Percentiles rank a stretch among this genome's conserved stretches.
Conservation (phyloP, 2,888 invertebrate genomes). For the Eumacrocentrus americanus region DNA sequence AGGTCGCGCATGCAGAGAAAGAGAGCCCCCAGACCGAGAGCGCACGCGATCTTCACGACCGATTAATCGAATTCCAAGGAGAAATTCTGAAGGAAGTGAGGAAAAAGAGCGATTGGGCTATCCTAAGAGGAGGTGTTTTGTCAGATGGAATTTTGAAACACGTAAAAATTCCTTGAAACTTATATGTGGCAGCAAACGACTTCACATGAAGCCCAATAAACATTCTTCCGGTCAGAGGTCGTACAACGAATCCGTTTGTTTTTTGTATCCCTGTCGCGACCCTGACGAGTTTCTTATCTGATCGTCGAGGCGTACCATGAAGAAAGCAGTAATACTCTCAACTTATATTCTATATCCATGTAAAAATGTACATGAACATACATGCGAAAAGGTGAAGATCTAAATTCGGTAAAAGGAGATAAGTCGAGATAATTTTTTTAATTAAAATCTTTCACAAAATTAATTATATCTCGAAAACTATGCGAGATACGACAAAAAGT, state of each 20-base stretch:
- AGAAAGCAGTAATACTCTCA: not conserved
- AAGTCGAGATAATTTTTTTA: too few relatives aligned
- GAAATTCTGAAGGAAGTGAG: conserved; percentile 1
- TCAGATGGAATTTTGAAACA: conserved; percentile 2
- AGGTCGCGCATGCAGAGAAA: conserved; percentile 25
- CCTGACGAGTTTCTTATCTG: conserved; percentile 1
- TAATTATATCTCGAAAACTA: too few relatives aligned
- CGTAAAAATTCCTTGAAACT: not conserved
- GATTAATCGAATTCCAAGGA: conserved; percentile 25
- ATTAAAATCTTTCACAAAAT: too few relatives aligned
- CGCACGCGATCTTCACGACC: conserved; percentile 16
- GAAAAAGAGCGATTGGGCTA: not conserved
- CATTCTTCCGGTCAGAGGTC: conserved; percentile 24
- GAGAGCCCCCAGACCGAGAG: too few relatives aligned
- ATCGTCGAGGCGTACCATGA: not conserved
- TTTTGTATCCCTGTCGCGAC: conserved; percentile 11
- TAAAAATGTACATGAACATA: too few relatives aligned
- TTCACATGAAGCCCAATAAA: conserved; percentile 7
- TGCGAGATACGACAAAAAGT: too few relatives aligned
- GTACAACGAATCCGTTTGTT: conserved; percentile 24
- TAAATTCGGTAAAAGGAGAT: too few relatives aligned
- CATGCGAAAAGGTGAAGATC: too few relatives aligned
- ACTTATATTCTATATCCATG: too few relatives aligned
- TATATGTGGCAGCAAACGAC: not conserved
- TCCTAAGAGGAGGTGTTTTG: not conserved